Evolutionary conservation across 2,888 invertebrate genomes (phyloP).

Genomic region (Eremobia ochroleuca): DNA sequence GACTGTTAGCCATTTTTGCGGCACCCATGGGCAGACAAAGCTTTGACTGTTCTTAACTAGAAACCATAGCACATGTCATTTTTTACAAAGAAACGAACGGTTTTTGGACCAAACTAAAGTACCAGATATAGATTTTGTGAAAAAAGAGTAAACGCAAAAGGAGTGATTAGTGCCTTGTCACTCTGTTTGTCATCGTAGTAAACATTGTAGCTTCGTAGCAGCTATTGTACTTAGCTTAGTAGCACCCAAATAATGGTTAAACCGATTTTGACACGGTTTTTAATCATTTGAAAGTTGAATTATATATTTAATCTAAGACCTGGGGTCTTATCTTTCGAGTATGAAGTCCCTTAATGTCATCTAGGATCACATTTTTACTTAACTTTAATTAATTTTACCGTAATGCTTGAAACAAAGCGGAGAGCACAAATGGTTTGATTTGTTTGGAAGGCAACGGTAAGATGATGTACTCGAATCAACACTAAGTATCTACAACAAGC

Average conservation of each 20-base stretch:
- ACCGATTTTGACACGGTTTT: neutral
- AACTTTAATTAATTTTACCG: constrained; percentile 4
- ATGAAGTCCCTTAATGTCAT: neutral
- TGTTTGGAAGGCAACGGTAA: neutral
- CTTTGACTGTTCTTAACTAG: neutral
- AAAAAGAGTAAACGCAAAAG: constrained; percentile 2
- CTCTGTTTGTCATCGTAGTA: constrained; percentile 10
- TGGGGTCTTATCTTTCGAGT: neutral
- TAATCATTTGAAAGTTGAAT: neutral
- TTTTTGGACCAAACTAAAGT: neutral
- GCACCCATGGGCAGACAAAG: constrained; percentile 3
- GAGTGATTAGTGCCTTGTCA: neutral
- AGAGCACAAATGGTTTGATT: neutral
- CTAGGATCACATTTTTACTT: neutral
- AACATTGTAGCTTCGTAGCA: constrained; percentile 16
- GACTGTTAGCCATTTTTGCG: constrained; percentile 22
- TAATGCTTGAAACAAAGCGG: neutral
- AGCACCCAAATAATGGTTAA: neutral
- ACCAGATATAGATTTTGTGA: neutral
- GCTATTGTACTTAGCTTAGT: neutral
- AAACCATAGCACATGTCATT: neutral
- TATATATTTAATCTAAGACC: neutral
- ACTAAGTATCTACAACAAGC: neutral
- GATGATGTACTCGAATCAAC: neutral
- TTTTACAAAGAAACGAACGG: neutral